A percentile compares a stretch with the other conserved stretches of the same genome.
Conservation (phyloP, 2,888 invertebrate species). For the Mimumesa dahlbomi region DNA sequence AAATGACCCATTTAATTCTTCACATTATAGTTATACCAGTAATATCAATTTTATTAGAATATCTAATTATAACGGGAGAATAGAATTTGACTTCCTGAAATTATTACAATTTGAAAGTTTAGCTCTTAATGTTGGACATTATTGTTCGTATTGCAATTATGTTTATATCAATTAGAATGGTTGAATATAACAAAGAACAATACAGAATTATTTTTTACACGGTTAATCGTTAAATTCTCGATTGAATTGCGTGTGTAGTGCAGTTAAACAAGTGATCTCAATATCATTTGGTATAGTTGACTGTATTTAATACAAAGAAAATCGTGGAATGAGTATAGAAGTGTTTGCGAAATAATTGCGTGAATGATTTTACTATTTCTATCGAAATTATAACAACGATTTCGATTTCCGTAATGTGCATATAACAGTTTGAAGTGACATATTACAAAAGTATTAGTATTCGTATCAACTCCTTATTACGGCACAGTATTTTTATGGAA, state of each 20-base stretch:
- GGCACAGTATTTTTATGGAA: conserved; percentile 1
- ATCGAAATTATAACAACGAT: neutral
- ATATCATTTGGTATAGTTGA: too few species aligned
- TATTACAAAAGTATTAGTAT: too few species aligned
- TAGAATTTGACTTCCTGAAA: neutral
- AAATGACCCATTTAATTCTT: neutral
- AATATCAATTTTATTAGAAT: neutral
- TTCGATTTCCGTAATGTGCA: neutral
- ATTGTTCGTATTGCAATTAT: neutral
- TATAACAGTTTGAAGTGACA: too few species aligned
- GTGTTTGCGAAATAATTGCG: conserved; percentile 1
- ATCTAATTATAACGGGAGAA: neutral
- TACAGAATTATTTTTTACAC: too few species aligned
- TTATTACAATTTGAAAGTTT: neutral
- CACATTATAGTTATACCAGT: neutral
- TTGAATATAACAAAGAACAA: neutral
- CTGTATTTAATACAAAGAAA: too few species aligned
- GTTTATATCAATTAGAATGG: neutral
- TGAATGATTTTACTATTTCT: neutral
- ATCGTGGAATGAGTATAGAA: too few species aligned
- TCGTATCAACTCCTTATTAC: too few species aligned
- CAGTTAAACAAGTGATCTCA: too few species aligned
- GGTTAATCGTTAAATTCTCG: neutral
- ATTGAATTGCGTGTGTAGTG: too few species aligned
- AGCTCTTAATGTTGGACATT: neutral